Base-by-base conservation (phyloP, 2,888 invertebrate species). In the Cremastinae sp. region DNA sequence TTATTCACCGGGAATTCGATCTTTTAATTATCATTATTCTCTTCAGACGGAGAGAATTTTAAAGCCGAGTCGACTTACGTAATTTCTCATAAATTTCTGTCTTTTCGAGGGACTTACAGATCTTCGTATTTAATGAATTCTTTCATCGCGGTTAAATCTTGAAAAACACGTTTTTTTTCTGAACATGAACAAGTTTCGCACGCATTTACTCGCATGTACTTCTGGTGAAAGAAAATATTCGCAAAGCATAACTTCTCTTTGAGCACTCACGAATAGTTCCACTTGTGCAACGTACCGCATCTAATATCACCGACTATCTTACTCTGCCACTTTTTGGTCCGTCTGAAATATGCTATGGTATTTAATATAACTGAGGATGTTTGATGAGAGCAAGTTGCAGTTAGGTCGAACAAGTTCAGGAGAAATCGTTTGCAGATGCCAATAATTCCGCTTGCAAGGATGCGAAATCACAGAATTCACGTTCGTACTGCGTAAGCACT, bases 231-330 rank as follows among this genome's bases (percentile, higher is more conserved):
- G 9, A 47, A 28, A 65, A 70, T 22, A 53, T 47, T n/a, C n/a
- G n/a, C n/a, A n/a, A n/a, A n/a, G n/a, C n/a, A n/a, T n/a, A n/a
- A n/a, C n/a, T n/a, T 58, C 59, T 71, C 71, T 75, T 58, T 65
- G 18, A 49, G 38, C 58, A 70, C 79, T 78, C 43, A 74, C 69
- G 62, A 71, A 64, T 74, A 74, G 61, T 75, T 70, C 49, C 68
- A 75, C 78, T 79, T 22, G 66, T 76, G 75, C 76, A 68, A 64
- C 62, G 58, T 70, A 68, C 68, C 73, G 68, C 75, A 71, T 76
- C 71, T 54, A 66, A 76, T 78, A 74, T 71, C 71, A 68, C 71
- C 76, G 54, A 61, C 69, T 59, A 65, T 22, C 64, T 69, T 58
- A 64, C 74, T 59, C 28, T 2, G 5, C 28, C 28, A 28, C 28